Conservation (phyloP, 2,113 vertebrate species). For the Rhinoptilus africanus region DNA sequence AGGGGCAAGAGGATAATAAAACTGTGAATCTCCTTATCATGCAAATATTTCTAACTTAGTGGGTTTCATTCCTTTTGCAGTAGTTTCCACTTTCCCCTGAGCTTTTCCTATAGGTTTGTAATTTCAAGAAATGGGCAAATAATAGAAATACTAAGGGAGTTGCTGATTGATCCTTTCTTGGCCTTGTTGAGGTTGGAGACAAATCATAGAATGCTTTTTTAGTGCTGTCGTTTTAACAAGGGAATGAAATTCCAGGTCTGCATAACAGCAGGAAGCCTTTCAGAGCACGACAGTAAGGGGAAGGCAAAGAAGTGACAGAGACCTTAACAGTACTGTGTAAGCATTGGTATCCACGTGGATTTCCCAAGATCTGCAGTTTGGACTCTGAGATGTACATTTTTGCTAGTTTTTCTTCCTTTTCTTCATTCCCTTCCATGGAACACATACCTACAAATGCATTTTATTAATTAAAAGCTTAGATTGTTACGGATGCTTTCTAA, state of each 20-base stretch:
- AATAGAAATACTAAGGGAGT: neutral
- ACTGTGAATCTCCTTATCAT: neutral
- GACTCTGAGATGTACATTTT: neutral
- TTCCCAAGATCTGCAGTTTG: neutral
- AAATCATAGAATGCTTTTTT: neutral
- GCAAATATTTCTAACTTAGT: neutral
- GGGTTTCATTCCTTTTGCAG: neutral
- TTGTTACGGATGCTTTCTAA: neutral
- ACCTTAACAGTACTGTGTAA: neutral
- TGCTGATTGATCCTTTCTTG: neutral
- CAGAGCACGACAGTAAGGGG: neutral
- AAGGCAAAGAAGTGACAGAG: neutral
- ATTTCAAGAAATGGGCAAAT: neutral
- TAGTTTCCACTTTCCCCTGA: neutral
- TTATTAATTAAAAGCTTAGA: neutral
- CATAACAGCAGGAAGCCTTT: neutral
- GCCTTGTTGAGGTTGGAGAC: neutral
- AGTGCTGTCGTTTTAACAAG: neutral
- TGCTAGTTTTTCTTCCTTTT: neutral
- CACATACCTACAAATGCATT: neutral
- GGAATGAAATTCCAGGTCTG: neutral
- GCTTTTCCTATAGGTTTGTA: neutral
- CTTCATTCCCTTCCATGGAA: neutral
- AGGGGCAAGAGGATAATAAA: neutral
- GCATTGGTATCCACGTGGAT: neutral